Evolutionary conservation across 2,113 vertebrate genomes (phyloP).

Genomic region (Pongo pygmaeus): DNA sequence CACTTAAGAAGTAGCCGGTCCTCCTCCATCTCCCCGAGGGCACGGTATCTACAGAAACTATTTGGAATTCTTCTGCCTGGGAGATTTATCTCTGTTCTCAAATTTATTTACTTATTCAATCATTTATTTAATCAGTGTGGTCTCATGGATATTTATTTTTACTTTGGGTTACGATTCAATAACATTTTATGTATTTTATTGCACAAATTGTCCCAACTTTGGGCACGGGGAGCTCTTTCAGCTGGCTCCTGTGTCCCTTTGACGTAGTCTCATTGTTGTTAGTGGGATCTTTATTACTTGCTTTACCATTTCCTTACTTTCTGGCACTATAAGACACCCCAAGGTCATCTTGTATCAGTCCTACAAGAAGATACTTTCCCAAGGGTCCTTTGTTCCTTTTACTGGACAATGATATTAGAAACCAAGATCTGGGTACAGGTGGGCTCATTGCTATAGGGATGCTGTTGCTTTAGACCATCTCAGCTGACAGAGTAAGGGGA

Average conservation of each 20-base stretch:
- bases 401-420: too few species aligned
- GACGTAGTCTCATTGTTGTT: accelerated
- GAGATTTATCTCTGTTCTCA: background rate
- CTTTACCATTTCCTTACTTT: background rate
- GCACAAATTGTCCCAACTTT: background rate
- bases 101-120: background rate
- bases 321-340: background rate
- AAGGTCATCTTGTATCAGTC: accelerated
- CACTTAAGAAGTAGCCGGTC: accelerated
- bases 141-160: background rate
- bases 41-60: accelerated
- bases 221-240: background rate
- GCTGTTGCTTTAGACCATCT: accelerated
- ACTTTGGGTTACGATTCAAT: background rate
- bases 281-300: accelerated
- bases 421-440: background rate
- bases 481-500: background rate
- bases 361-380: background rate
- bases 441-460: accelerated
- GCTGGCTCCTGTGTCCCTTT: background rate
- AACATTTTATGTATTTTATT: background rate
- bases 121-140: background rate
- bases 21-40: accelerated
- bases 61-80: background rate
- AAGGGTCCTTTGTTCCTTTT: background rate